These are phyloP conservation scores for Smutsia temminckii DNA, from an alignment of 2,797 vertebrate species.

Conservation along the genomic window DNA sequence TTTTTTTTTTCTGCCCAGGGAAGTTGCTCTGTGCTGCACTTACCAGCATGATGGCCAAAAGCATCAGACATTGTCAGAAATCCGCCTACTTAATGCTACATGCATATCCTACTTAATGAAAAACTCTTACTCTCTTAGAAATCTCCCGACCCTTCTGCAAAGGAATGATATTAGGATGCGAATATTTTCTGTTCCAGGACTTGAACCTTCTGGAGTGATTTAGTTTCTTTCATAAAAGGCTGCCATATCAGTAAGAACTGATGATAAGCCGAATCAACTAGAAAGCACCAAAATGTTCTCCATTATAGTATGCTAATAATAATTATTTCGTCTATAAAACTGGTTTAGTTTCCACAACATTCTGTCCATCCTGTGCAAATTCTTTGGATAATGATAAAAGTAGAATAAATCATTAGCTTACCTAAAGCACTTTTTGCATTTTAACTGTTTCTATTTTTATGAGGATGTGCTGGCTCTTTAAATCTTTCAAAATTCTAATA, in stretches of 20 bases:
- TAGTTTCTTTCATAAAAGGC: background rate
- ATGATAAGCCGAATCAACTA: background rate
- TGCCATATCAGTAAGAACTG: background rate
- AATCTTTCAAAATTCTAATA: background rate
- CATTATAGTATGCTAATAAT: background rate
- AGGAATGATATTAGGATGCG: background rate
- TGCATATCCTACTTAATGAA: background rate
- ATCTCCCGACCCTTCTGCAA: background rate
- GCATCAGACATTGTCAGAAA: background rate
- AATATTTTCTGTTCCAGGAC: background rate
- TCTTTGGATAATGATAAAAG: background rate
- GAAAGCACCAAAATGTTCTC: background rate
- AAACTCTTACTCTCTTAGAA: background rate
- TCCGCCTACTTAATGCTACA: background rate
- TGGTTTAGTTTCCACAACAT: background rate
- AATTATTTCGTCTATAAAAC: background rate
- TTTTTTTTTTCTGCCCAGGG: background rate
- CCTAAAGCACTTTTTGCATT: background rate
- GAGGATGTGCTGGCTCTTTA: background rate
- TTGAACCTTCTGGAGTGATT: background rate
- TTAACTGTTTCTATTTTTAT: background rate
- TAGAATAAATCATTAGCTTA: slow-evolving; percentile 12
- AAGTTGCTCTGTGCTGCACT: background rate
- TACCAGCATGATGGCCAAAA: background rate
- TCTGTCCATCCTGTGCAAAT: background rate